Evolutionary conservation across 2,113 vertebrate species (phyloP), one percentile per base, ranked within the genome.

Genomic region (Peromyscus californicus): DNA sequence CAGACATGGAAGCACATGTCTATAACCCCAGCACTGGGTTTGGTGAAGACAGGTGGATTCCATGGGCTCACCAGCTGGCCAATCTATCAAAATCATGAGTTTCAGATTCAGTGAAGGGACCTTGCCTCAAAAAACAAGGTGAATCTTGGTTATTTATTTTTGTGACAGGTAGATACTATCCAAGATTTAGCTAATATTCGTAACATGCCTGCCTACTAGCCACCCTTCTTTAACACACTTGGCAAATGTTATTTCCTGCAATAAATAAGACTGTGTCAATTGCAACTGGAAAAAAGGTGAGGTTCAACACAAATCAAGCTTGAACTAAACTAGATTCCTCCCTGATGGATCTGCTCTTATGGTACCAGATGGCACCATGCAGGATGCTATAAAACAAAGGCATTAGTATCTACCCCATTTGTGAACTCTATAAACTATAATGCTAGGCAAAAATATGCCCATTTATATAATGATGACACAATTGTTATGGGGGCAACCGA

Each of bases 131-230:
- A 79, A 79, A 79, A 33, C 16, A 48, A 78, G 29, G 45, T 79
- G 48, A 54, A 51, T 31, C 76, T 51, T 79, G 76, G 29, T 51
- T 79, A 79, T 79, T 79, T 51, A 54, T 79, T 79, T 79, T 79
- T 29, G 51, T 79, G 3, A 51, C 45, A 79, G 15, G 45, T 17
- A 79, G 29, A 31, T 54, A 79, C 29, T 51, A 54, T 29, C 22
- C 57, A 84, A 84, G n/a, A 84, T 61, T 84, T 39, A 84, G 54
- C 61, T 74, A 83, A 76, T 42, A 36, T 39, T 26, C 90, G 19
- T 95, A 75, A 95, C 94, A 93, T 94, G 21, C 13, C 57, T 93
- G 16, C 33, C 63, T 84, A 24, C 24, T 39, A 84, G n/a, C 6
- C 22, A 80, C 42, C 57, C 3, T 88, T n/a, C 36, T 67, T 88